Conservation (phyloP, 1,140 invertebrate species). For the Eciton burchellii region DNA sequence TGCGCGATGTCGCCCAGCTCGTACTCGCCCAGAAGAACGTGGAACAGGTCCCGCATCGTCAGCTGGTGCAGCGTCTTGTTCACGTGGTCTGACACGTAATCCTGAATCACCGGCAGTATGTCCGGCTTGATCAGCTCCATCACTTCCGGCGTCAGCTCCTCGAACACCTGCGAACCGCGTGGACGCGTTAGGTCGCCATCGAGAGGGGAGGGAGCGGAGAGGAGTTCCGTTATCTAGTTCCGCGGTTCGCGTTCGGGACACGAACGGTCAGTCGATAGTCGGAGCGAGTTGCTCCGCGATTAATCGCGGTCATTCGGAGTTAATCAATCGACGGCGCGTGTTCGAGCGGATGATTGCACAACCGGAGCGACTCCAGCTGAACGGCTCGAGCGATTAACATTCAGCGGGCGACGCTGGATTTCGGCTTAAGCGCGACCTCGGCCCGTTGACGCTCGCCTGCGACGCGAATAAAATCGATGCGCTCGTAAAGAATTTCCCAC, state of each 20-base stretch:
- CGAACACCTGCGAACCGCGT: constrained; percentile 78
- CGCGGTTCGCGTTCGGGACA: not conserved
- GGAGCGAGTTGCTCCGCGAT: not conserved
- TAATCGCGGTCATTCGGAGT: constrained; percentile 15
- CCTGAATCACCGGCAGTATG: constrained; percentile 79
- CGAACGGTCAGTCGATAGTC: too few species aligned
- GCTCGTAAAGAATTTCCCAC: not conserved
- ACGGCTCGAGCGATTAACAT: constrained; percentile 22
- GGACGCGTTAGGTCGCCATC: too few species aligned
- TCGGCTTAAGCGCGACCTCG: constrained; percentile 44
- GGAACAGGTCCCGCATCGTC: constrained; percentile 80
- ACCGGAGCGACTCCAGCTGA: not conserved
- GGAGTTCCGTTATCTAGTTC: not conserved
- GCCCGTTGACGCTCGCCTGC: constrained; percentile 14
- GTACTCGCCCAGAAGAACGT: constrained; percentile 77
- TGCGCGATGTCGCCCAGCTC: constrained; percentile 78
- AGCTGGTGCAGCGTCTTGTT: constrained; percentile 83
- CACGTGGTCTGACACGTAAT: constrained; percentile 75
- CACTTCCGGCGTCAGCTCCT: constrained; percentile 78
- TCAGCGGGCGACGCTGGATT: constrained; percentile 26
- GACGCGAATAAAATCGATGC: constrained; percentile 30
- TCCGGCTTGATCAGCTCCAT: constrained; percentile 82
- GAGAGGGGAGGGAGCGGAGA: too few species aligned
- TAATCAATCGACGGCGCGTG: constrained; percentile 10
- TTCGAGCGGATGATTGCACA: constrained; percentile 4